A percentile compares a stretch with the other conserved stretches of the same genome.
phyloP scores from a whole-genome alignment of 2,888 invertebrate species.

The Plagiodera versicolora region DNA sequence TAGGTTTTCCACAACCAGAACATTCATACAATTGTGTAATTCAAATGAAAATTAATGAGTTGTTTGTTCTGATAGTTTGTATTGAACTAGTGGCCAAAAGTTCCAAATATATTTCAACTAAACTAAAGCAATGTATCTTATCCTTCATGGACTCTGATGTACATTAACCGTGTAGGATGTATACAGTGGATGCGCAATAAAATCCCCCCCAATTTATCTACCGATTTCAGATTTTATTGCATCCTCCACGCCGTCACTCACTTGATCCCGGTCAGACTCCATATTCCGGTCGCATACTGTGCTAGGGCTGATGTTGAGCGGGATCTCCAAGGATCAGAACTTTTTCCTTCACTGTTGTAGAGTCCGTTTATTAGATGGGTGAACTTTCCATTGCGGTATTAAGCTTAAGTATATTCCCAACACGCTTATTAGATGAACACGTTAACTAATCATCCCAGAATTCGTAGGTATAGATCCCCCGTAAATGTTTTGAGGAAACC shows the following conservation, averaged over 20 bases:
- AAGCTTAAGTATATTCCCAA: background rate
- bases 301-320: background rate
- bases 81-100: no score
- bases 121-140: background rate
- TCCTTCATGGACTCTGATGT: conserved; percentile 30
- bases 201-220: conserved; percentile 53
- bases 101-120: no score
- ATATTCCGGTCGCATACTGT: background rate
- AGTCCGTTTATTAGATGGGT: background rate
- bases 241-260: conserved; percentile 38
- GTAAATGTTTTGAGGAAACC: no score
- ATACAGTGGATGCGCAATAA: conserved; percentile 49
- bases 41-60: no score
- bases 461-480: no score
- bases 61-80: no score
- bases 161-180: conserved; percentile 47
- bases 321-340: background rate
- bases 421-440: no score
- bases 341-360: background rate
- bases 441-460: no score
- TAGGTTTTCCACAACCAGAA: no score
- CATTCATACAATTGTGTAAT: no score
- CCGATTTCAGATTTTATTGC: conserved; percentile 51
- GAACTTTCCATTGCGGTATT: background rate
- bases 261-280: conserved; percentile 10